A percentile compares a stretch with the other conserved stretches of the same genome.
These are phyloP conservation scores for Lordiphosa collinella DNA, from an alignment of 1,140 invertebrate genomes.

Conservation along the genomic window DNA sequence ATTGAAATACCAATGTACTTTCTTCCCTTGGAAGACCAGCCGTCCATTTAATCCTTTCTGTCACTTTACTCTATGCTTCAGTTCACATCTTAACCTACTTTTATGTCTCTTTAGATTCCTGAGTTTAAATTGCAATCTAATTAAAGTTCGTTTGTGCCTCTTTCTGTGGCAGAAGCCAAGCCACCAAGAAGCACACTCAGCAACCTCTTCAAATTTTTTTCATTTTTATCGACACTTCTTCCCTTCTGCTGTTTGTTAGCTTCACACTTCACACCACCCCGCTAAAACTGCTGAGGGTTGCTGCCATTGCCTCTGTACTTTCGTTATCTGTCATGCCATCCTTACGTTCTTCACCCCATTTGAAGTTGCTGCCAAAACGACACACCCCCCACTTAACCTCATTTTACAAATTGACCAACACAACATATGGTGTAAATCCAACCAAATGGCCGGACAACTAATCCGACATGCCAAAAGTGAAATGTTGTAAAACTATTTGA, in stretches of 20 bases:
- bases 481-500: conserved; percentile 72
- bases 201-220: conserved; percentile 18
- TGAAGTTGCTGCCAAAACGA: conserved; percentile 10
- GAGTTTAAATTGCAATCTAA: conserved; percentile 63
- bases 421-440: conserved; percentile 72
- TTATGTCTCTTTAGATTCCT: conserved; percentile 20
- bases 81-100: conserved; percentile 30
- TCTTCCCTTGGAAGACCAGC: no score
- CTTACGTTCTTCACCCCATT: conserved; percentile 28
- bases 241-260: not conserved
- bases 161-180: conserved; percentile 4
- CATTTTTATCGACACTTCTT: conserved; percentile 8
- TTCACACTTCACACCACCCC: conserved; percentile 8
- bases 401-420: conserved; percentile 72
- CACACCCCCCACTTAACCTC: conserved; percentile 45
- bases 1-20: no score
- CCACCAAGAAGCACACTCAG: conserved; percentile 15
- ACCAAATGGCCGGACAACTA: conserved; percentile 60
- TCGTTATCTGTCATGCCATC: conserved; percentile 19
- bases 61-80: not conserved
- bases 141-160: conserved; percentile 52
- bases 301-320: not conserved
- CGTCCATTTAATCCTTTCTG: conserved; percentile 5
- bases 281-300: conserved; percentile 13
- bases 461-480: conserved; percentile 55